Conservation (phyloP, 1,140 invertebrate genomes). For the Eulimnadia texana region DNA sequence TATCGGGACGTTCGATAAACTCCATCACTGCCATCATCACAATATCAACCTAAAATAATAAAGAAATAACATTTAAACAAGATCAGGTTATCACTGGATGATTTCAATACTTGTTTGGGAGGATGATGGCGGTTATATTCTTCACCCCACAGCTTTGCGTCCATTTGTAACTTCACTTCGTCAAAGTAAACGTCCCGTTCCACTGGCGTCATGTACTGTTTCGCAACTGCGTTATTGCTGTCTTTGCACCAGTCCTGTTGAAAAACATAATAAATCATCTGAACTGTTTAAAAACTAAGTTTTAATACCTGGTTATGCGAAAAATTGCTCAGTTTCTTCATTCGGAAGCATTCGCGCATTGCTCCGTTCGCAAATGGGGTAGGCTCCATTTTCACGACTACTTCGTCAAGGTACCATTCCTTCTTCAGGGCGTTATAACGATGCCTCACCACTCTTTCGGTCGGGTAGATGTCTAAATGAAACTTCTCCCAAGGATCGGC, state of each 20-base stretch:
- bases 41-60: constrained; percentile 47
- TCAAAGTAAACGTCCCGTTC: constrained; percentile 38
- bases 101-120: constrained; percentile 38
- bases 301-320: constrained; percentile 17
- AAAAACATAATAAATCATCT: background rate
- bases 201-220: constrained; percentile 38
- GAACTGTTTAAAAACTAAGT: background rate
- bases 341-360: constrained; percentile 41
- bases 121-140: constrained; percentile 45
- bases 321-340: constrained; percentile 41
- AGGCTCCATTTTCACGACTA: constrained; percentile 35
- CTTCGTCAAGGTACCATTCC: constrained; percentile 33
- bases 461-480: constrained; percentile 27
- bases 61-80: constrained; percentile 20
- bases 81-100: background rate
- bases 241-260: constrained; percentile 34
- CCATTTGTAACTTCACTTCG: constrained; percentile 43
- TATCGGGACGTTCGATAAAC: constrained; percentile 33
- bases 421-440: constrained; percentile 32
- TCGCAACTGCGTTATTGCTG: constrained; percentile 43
- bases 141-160: constrained; percentile 45
- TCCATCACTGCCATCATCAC: constrained; percentile 44
- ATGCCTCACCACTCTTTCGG: constrained; percentile 29
- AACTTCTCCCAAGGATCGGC: constrained; percentile 34
- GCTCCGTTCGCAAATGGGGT: constrained; percentile 39